Conservation (phyloP, 2,113 vertebrate species). For the Cephalopterus ornatus region DNA sequence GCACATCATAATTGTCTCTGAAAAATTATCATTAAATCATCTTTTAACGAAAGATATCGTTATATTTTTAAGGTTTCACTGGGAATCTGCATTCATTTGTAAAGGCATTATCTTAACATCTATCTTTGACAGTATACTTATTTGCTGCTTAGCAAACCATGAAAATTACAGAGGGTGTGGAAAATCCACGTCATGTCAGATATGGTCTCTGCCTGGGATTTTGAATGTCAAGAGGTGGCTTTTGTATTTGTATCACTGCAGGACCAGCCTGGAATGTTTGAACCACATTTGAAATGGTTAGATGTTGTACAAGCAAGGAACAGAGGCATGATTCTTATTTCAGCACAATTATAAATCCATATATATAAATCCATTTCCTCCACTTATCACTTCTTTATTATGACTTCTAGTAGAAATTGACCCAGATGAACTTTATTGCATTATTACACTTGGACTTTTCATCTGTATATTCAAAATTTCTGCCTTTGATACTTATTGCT, state of each 20-base stretch:
- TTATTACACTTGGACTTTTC: neutral
- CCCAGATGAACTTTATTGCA: neutral
- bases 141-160: neutral
- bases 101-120: neutral
- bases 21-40: neutral
- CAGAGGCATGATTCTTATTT: neutral
- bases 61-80: neutral
- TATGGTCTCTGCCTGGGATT: neutral
- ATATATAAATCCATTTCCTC: neutral
- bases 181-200: neutral
- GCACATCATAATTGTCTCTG: neutral
- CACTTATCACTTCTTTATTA: neutral
- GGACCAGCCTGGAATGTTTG: neutral
- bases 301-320: neutral
- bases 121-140: neutral
- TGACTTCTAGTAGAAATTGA: neutral
- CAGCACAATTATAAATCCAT: neutral
- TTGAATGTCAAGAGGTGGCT: neutral
- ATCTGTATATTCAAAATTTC: neutral
- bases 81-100: neutral
- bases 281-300: neutral
- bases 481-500: neutral
- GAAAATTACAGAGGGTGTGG: neutral
- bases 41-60: neutral
- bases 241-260: neutral